These are phyloP conservation scores for Girardia tigrina DNA, from an alignment of 2,888 invertebrate species.

Conservation along the genomic window DNA sequence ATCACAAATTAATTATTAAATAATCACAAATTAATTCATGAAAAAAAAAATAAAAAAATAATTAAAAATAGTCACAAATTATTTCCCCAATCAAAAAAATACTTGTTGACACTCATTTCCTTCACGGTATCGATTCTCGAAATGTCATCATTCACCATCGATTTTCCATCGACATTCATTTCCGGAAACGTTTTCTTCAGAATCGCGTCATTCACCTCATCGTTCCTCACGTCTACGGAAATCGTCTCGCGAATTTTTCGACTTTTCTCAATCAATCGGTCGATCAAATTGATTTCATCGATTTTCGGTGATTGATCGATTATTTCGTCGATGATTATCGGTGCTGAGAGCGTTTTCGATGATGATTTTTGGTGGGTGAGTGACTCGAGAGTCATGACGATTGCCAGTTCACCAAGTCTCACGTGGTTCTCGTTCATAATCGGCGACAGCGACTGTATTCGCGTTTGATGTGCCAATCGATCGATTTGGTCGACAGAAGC, in stretches of 20 bases:
- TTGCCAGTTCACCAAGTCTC: background rate
- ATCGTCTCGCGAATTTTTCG: slow-evolving; percentile 5
- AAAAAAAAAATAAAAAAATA: too few relatives aligned
- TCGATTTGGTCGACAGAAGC: background rate
- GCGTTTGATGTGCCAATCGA: background rate
- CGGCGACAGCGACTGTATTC: background rate
- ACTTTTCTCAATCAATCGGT: background rate
- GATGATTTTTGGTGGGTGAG: background rate
- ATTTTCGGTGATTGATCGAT: background rate
- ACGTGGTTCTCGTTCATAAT: slow-evolving; percentile 1
- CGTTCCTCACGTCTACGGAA: background rate
- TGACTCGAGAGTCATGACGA: background rate
- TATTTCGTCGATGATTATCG: background rate
- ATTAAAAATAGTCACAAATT: too few relatives aligned
- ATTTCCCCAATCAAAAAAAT: too few relatives aligned
- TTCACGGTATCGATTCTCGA: too few relatives aligned
- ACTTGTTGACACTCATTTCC: too few relatives aligned
- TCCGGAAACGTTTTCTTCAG: background rate
- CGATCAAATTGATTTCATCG: background rate
- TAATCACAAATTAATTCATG: too few relatives aligned
- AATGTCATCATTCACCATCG: too few relatives aligned
- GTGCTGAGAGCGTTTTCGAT: background rate
- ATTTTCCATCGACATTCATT: too few relatives aligned
- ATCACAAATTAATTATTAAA: too few relatives aligned
- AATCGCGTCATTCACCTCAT: background rate